Evolutionary conservation across 2,888 invertebrate genomes (phyloP).

Genomic region (Eurytoma adleriae): DNA sequence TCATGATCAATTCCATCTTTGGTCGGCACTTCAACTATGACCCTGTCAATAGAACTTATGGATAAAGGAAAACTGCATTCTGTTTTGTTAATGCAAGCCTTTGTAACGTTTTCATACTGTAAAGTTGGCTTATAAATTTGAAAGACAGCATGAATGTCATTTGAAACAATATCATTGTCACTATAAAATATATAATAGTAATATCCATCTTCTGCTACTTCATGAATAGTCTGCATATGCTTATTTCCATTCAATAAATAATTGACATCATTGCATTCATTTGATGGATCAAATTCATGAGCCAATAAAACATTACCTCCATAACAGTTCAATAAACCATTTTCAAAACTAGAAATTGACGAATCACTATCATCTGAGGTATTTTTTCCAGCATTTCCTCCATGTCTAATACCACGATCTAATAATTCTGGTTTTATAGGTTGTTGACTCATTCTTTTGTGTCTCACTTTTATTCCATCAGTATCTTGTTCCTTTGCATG

Average conservation of each 20-base stretch:
- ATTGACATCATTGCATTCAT: constrained; percentile 82
- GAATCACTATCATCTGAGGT: constrained; percentile 79
- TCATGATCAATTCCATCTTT: constrained; percentile 88
- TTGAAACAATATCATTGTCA: constrained; percentile 87
- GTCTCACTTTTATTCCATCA: constrained; percentile 31
- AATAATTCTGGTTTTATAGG: constrained; percentile 75
- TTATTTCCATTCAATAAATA: constrained; percentile 84
- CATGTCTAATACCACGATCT: constrained; percentile 87
- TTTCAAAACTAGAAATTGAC: constrained; percentile 90
- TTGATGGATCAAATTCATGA: constrained; percentile 83
- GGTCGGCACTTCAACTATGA: constrained; percentile 90
- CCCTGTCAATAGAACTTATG: constrained; percentile 86
- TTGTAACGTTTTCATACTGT: constrained; percentile 84
- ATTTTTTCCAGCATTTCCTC: constrained; percentile 83
- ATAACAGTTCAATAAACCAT: constrained; percentile 85
- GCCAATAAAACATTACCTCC: constrained; percentile 86
- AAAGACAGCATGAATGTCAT: constrained; percentile 89
- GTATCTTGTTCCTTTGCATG: constrained; percentile 53
- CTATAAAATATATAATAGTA: constrained; percentile 94
- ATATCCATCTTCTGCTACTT: constrained; percentile 87
- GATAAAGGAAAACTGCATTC: constrained; percentile 85
- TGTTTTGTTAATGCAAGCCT: constrained; percentile 86
- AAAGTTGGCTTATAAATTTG: constrained; percentile 91
- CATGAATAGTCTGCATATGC: constrained; percentile 84
- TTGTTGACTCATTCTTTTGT: constrained; percentile 54